phyloP scores from a whole-genome alignment of 2,797 vertebrate genomes.

The Enteromius treurensis region DNA sequence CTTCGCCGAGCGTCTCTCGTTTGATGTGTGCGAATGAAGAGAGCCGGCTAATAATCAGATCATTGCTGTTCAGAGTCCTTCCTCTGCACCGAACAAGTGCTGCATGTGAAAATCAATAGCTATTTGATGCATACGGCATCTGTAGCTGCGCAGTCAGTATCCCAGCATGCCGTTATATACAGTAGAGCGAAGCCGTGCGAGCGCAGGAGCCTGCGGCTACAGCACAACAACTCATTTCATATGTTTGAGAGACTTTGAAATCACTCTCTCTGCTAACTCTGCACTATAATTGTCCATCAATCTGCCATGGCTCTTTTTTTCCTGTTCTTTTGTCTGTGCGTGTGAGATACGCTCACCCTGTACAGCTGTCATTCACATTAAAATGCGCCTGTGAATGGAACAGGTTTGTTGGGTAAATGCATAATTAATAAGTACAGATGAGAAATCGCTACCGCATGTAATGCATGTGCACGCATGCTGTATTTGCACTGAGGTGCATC shows the following conservation, averaged over 20 bases:
- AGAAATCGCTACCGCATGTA: conserved; percentile 13
- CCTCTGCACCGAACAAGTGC: conserved; percentile 70
- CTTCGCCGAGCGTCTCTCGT: conserved; percentile 46
- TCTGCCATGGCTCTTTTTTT: background rate
- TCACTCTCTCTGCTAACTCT: conserved; percentile 27
- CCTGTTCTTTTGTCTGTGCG: background rate
- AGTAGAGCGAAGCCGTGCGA: background rate
- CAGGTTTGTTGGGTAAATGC: conserved; percentile 48
- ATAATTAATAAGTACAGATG: conserved; percentile 50
- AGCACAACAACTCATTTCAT: conserved; percentile 33
- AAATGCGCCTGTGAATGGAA: conserved; percentile 39
- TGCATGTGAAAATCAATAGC: conserved; percentile 70
- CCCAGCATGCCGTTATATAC: conserved; percentile 60
- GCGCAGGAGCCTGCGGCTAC: conserved; percentile 61
- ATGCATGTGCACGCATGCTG: conserved; percentile 24
- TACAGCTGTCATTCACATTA: conserved; percentile 39
- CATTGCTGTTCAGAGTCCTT: conserved; percentile 59
- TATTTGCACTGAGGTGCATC: conserved; percentile 36
- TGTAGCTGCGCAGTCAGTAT: conserved; percentile 67
- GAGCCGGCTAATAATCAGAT: conserved; percentile 61
- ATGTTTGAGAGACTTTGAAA: conserved; percentile 44
- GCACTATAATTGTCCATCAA: conserved; percentile 39
- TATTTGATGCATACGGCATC: conserved; percentile 69
- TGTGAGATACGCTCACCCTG: background rate
- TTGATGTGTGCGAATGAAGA: conserved; percentile 62